Conservation (phyloP, 2,113 vertebrate species). For the Anhinga anhinga region DNA sequence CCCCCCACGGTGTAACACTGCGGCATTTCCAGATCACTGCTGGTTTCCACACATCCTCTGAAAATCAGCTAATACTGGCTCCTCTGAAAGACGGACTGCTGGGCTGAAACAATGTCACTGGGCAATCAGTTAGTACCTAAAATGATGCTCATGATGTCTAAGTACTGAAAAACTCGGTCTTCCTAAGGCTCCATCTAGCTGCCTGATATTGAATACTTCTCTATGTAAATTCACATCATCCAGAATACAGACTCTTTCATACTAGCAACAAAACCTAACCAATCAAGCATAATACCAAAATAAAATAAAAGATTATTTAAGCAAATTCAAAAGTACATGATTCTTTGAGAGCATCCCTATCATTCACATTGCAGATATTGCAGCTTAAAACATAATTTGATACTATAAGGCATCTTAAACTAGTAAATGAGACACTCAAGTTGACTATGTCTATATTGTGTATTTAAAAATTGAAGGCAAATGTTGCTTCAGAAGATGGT, state of each 20-base stretch:
- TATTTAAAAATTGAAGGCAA: background rate
- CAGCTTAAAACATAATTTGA: background rate
- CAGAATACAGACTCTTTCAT: background rate
- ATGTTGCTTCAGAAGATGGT: background rate
- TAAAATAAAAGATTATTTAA: background rate
- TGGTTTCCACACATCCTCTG: background rate
- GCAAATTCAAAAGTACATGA: background rate
- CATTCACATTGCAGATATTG: background rate
- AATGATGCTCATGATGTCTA: background rate
- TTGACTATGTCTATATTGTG: background rate
- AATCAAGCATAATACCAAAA: background rate
- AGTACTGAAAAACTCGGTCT: background rate
- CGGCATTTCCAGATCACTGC: background rate
- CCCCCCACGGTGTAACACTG: background rate
- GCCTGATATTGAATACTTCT: background rate
- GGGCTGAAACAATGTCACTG: background rate
- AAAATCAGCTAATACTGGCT: background rate
- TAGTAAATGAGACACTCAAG: background rate
- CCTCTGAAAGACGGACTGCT: background rate
- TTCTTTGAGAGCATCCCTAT: background rate
- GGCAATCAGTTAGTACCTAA: background rate
- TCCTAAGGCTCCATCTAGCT: background rate
- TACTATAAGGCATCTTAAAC: background rate
- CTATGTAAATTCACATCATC: background rate
- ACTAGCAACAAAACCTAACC: background rate